Base-by-base conservation (phyloP, 1,140 invertebrate species). In the Yoshiicerus persimilis region DNA sequence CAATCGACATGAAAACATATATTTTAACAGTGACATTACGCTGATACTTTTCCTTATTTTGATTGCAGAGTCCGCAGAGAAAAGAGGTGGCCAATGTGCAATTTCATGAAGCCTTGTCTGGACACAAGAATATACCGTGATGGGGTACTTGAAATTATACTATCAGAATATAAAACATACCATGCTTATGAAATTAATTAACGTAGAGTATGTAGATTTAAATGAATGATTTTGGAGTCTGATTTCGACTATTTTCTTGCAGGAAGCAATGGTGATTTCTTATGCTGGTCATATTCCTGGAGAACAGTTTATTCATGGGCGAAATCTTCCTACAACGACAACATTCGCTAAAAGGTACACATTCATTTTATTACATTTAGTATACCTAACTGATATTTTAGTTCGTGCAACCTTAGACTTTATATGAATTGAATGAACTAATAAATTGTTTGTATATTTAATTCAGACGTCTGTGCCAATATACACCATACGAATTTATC, bases 211-310 rank as follows among this genome's bases (percentile, higher is more conserved):
- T 25, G n/a, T 70, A 70, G 66, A 8, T 25, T 70, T n/a, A 30
- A 34, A 4, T 20, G 83, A 85, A 23, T n/a, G 23, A 25, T 85
- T 32, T 34, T 36, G 4, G 32, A 8, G 27, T 77, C 32, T 77
- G 5, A 32, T 30, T 36, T 75, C 11, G 2, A 10, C 11, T 16
- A 13, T 4, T 34, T 27, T 75, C 6, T 75, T 36, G 32, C n/a
- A 80, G 75, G 83, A 84, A 30, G 83, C 83, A 4, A 27, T 84
- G 38, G n/a, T 13, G 64, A 88, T 90, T 34, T 88, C 87, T 30
- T 90, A 90, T 85, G 84, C 90, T 39, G 90, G 90, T n/a, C 90
- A 90, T 41, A 89, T 90, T 70, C 90, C 90, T 8, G 85, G 87
- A 62, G 89, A 90, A 34, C 36, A 86, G 84, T 88, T 66, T 47